Conservation (phyloP, 2,113 vertebrate species). For the Ursus arctos region DNA sequence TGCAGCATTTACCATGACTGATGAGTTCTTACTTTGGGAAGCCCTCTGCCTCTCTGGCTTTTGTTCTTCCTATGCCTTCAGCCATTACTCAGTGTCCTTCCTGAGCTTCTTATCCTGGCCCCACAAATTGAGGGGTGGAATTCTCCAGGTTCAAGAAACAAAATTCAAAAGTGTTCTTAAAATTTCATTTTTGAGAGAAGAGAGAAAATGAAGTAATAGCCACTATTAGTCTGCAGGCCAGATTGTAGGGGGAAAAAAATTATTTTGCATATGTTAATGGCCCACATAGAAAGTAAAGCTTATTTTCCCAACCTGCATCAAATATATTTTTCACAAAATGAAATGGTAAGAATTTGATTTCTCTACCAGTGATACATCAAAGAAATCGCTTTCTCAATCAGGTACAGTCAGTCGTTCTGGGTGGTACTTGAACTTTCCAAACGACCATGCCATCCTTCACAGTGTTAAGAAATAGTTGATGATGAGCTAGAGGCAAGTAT, state of each 20-base stretch:
- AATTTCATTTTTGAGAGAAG: neutral
- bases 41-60: neutral
- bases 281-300: neutral
- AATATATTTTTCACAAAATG: slow-evolving; percentile 31
- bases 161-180: slow-evolving; percentile 6
- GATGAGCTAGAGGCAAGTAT: slow-evolving; percentile 1
- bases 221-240: neutral
- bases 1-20: neutral
- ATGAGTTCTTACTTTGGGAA: neutral
- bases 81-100: neutral
- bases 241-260: neutral
- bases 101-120: neutral
- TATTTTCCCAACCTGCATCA: neutral
- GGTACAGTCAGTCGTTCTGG: neutral
- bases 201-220: neutral
- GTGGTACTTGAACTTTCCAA: slow-evolving; percentile 44
- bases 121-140: neutral
- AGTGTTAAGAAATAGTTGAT: slow-evolving; percentile 19
- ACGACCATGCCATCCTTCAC: neutral
- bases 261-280: neutral
- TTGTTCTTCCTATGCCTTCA: no score
- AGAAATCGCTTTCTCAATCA: neutral
- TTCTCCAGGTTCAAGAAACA: neutral
- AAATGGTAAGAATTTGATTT: slow-evolving; percentile 38
- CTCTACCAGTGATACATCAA: slow-evolving; percentile 3